phyloP scores from a whole-genome alignment of 2,797 vertebrate species.

The Choloepus didactylus region DNA sequence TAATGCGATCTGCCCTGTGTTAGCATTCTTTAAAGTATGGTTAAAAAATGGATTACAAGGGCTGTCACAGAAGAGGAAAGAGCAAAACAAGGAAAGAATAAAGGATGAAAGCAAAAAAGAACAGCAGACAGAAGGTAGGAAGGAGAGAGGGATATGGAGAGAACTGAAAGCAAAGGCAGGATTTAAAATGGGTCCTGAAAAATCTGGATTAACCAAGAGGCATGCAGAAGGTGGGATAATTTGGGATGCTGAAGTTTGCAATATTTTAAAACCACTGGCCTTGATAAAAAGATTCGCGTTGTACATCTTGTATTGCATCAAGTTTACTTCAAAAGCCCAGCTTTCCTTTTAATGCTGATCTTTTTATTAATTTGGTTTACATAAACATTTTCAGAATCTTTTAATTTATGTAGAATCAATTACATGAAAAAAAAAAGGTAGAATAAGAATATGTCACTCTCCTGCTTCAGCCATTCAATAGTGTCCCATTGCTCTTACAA shows the following conservation, averaged over 20 bases:
- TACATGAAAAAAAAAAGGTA: neutral
- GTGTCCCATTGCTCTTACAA: neutral
- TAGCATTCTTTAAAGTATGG: neutral
- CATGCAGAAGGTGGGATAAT: neutral
- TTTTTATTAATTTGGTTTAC: neutral
- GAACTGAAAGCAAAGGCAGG: neutral
- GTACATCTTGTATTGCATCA: neutral
- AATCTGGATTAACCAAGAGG: neutral
- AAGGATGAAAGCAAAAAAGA: neutral
- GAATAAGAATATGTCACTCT: neutral
- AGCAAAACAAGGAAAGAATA: neutral
- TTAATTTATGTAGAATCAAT: neutral
- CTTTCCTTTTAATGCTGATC: neutral
- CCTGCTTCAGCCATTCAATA: neutral
- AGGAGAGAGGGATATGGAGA: neutral
- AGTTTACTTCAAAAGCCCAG: conserved; percentile 5
- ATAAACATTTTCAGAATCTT: neutral
- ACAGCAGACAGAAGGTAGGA: neutral
- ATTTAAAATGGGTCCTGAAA: neutral
- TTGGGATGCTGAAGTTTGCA: neutral
- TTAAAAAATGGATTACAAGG: neutral
- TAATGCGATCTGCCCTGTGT: neutral
- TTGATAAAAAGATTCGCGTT: neutral
- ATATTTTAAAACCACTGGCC: neutral
- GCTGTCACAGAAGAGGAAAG: neutral